Conservation (phyloP, 2,113 vertebrate species). For the Leucopsar rothschildi region DNA sequence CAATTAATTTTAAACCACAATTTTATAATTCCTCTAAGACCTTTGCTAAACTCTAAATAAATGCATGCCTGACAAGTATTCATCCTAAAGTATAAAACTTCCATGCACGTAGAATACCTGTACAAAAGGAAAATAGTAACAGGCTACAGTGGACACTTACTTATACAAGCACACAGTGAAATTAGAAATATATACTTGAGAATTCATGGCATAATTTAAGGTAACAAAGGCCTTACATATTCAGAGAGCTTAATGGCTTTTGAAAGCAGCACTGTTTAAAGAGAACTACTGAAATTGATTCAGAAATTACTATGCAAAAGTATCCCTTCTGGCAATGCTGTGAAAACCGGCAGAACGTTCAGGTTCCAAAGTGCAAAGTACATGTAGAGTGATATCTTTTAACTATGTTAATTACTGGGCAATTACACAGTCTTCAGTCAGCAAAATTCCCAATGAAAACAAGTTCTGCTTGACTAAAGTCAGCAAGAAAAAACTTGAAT, state of each 20-base stretch:
- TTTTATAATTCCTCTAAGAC: background rate
- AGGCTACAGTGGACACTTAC: background rate
- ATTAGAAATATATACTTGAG: background rate
- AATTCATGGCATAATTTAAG: background rate
- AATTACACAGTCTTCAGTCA: constrained; percentile 22
- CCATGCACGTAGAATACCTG: background rate
- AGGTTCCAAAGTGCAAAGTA: background rate
- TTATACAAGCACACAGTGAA: background rate
- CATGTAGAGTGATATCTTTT: background rate
- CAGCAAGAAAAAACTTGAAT: background rate
- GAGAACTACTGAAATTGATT: background rate
- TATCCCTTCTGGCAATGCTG: constrained; percentile 4
- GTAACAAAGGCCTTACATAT: background rate
- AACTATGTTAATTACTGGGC: background rate
- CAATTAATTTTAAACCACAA: background rate
- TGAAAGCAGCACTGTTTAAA: constrained; percentile 4
- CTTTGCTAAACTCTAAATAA: background rate
- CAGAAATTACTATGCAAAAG: constrained; percentile 33
- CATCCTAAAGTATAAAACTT: background rate
- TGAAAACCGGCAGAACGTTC: background rate
- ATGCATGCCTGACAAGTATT: background rate
- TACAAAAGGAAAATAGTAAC: background rate
- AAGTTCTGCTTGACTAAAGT: background rate
- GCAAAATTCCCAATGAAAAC: background rate
- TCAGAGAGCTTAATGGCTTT: background rate